Conservation (phyloP, 37 sponge, comb jelly and placozoan species). For the Axinella damicornis region DNA sequence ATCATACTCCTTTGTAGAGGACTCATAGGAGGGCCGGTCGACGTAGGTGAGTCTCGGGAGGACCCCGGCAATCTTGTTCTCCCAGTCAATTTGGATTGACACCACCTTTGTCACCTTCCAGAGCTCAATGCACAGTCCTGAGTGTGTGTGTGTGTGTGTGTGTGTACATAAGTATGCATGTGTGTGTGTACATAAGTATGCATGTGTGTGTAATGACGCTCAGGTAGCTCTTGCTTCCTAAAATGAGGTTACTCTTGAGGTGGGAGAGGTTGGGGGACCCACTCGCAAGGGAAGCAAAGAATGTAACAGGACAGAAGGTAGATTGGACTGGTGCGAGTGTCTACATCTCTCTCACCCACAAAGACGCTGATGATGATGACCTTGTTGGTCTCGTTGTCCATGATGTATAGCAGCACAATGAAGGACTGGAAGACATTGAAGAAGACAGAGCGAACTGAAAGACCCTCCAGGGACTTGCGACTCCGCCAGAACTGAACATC, state of each 20-base stretch:
- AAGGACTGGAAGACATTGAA: slow-evolving; percentile 95
- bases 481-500: slow-evolving; percentile 99
- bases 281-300: too few relatives aligned
- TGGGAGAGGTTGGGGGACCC: too few relatives aligned
- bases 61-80: slow-evolving; percentile 73
- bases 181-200: too few relatives aligned
- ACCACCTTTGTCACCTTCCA: slow-evolving; percentile 99
- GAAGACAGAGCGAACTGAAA: slow-evolving; percentile 91
- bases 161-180: too few relatives aligned
- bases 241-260: too few relatives aligned
- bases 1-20: slow-evolving; percentile 97
- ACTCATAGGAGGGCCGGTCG: slow-evolving; percentile 88
- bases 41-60: slow-evolving; percentile 76
- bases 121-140: slow-evolving; percentile 85
- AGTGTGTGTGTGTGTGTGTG: too few relatives aligned
- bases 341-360: slow-evolving; percentile 62
- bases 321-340: too few relatives aligned
- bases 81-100: slow-evolving; percentile 68
- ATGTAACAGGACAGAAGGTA: too few relatives aligned
- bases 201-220: too few relatives aligned
- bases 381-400: slow-evolving; percentile 96
- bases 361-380: slow-evolving; percentile 89
- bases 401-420: slow-evolving; percentile 94
- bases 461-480: slow-evolving; percentile 92
- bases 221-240: too few relatives aligned